Evolutionary conservation across 2,113 vertebrate genomes (phyloP).

Genomic region (Mionectes macconnelli): DNA sequence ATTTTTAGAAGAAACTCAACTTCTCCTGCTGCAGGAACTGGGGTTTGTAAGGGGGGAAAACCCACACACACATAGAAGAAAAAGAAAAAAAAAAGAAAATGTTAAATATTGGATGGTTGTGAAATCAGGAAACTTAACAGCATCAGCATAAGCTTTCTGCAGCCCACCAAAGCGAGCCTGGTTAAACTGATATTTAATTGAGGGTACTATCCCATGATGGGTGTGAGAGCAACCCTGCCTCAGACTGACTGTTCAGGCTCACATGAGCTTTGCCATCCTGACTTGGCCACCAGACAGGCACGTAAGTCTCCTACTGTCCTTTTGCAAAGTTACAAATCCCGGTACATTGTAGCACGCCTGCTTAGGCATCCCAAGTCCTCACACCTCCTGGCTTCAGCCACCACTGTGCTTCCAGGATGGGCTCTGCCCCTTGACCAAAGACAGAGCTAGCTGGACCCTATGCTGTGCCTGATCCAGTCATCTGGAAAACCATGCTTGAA

Average conservation of each 20-base stretch:
- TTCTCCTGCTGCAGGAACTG: background rate
- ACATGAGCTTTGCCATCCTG: background rate
- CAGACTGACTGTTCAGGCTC: background rate
- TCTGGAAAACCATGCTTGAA: background rate
- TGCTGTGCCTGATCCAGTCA: background rate
- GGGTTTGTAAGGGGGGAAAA: background rate
- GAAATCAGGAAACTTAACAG: background rate
- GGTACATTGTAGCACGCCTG: background rate
- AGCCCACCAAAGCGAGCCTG: background rate
- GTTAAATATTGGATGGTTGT: background rate
- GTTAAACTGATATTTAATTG: background rate
- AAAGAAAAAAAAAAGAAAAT: background rate
- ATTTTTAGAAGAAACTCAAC: background rate
- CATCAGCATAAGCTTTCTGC: background rate
- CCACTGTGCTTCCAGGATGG: rapidly evolving
- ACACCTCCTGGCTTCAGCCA: rapidly evolving
- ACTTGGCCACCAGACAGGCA: background rate
- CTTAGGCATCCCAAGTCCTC: rapidly evolving
- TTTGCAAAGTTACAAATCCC: background rate
- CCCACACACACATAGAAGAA: background rate
- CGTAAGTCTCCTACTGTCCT: rapidly evolving
- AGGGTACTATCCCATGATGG: rapidly evolving
- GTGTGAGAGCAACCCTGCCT: background rate
- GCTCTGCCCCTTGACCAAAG: background rate
- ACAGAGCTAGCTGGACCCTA: background rate